These are phyloP conservation scores for Yponomeuta sedellus DNA, from an alignment of 2,888 invertebrate species.

Conservation along the genomic window DNA sequence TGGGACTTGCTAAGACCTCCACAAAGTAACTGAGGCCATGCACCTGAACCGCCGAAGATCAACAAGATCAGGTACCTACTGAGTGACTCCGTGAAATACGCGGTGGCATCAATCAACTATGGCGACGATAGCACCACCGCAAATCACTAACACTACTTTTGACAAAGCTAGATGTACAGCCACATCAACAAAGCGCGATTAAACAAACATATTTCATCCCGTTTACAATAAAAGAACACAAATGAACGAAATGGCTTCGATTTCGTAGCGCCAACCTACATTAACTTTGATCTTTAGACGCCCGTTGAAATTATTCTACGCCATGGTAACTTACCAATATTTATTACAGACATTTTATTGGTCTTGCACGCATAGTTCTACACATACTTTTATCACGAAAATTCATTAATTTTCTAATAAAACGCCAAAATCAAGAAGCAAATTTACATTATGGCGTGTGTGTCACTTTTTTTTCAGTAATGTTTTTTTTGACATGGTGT, in stretches of 20 bases:
- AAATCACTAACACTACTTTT: constrained; percentile 28
- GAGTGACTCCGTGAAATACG: constrained; percentile 53
- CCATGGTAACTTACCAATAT: constrained; percentile 58
- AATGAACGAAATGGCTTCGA: constrained; percentile 67
- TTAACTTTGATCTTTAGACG: constrained; percentile 38
- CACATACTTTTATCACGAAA: constrained; percentile 53
- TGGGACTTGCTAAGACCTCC: not conserved
- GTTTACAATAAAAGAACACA: constrained; percentile 30
- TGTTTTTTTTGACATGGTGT: constrained; percentile 47
- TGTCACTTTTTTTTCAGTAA: constrained; percentile 66
- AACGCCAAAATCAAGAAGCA: constrained; percentile 69
- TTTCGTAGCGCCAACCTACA: constrained; percentile 65
- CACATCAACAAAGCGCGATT: not conserved
- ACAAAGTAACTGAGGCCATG: constrained; percentile 30
- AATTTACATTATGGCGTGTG: constrained; percentile 77
- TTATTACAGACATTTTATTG: constrained; percentile 66
- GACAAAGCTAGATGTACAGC: not conserved
- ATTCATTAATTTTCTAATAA: constrained; percentile 58
- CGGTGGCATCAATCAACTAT: constrained; percentile 52
- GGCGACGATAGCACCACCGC: constrained; percentile 55
- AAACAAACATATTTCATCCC: constrained; percentile 24
- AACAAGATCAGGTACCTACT: constrained; percentile 36
- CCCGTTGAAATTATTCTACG: constrained; percentile 25
- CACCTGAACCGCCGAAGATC: constrained; percentile 26
- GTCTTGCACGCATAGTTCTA: constrained; percentile 51